Conservation (phyloP, 2,888 invertebrate genomes). For the Nephrotoma guestfalica region DNA sequence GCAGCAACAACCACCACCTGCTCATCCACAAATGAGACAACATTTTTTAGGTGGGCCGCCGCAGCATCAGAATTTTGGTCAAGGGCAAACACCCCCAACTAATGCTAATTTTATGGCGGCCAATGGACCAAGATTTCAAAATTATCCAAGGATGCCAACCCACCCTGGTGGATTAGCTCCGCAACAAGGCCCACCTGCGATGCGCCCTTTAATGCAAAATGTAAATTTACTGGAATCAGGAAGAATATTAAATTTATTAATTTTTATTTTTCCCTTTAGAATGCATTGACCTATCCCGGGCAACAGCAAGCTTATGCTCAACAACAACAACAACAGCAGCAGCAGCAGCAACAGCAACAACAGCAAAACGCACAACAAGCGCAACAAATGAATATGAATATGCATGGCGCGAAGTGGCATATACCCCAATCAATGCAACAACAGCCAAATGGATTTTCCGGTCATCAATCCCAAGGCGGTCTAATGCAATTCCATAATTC, state of each 20-base stretch:
- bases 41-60: constrained; percentile 29
- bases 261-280: constrained; percentile 16
- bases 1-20: constrained; percentile 20
- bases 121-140: constrained; percentile 30
- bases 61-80: constrained; percentile 28
- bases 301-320: constrained; percentile 20
- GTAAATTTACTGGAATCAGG: constrained; percentile 19
- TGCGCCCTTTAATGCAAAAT: constrained; percentile 28
- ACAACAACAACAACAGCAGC: constrained; percentile 30
- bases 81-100: constrained; percentile 29
- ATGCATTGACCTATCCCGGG: constrained; percentile 28
- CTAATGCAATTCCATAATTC: constrained; percentile 31
- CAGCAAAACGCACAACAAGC: constrained; percentile 23
- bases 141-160: constrained; percentile 32
- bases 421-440: constrained; percentile 39
- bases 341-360: constrained; percentile 31
- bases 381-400: constrained; percentile 30
- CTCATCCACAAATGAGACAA: constrained; percentile 23
- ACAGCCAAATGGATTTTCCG: constrained; percentile 10
- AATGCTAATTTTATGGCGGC: constrained; percentile 33
- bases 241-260: background rate
- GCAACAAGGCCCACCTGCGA: constrained; percentile 11
- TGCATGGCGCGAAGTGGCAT: constrained; percentile 51
- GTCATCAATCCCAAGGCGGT: constrained; percentile 20
- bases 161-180: constrained; percentile 40